Evolutionary conservation across 64 coral and sea anemone species (phyloP).

Genomic region (Pocillopora verrucosa): DNA sequence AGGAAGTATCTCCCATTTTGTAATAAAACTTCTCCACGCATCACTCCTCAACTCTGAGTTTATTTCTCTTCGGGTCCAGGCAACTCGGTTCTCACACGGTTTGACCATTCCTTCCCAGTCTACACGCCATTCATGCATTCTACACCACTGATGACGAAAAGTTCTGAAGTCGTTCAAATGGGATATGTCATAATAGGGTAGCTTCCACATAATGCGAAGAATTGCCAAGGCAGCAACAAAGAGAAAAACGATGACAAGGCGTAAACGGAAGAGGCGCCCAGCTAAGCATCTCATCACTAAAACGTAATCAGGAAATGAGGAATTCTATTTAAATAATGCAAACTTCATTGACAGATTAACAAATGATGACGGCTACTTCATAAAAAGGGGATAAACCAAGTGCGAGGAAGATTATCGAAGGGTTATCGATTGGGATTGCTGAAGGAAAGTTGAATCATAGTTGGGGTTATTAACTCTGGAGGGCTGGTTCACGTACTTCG

Average conservation of each 20-base stretch:
- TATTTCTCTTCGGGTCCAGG: slow-evolving; percentile 58
- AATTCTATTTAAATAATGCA: neutral
- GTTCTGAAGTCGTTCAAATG: neutral
- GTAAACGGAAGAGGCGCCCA: neutral
- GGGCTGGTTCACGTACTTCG: too few relatives aligned
- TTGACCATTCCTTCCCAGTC: slow-evolving; percentile 67
- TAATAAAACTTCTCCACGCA: slow-evolving; percentile 64
- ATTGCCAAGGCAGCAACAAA: neutral
- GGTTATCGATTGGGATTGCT: too few relatives aligned
- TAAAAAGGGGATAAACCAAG: too few relatives aligned
- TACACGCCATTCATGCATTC: slow-evolving; percentile 71
- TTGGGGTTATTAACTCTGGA: too few relatives aligned
- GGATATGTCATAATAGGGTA: neutral
- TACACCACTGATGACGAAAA: slow-evolving; percentile 50
- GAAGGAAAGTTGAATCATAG: too few relatives aligned
- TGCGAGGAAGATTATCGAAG: too few relatives aligned
- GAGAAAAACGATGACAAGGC: neutral
- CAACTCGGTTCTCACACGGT: slow-evolving; percentile 44
- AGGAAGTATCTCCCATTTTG: slow-evolving; percentile 49
- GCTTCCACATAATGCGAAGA: neutral
- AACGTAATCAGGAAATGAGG: neutral
- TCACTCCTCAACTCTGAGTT: slow-evolving; percentile 48
- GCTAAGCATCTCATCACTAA: neutral
- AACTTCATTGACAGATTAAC: neutral
- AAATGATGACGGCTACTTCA: neutral